Evolutionary conservation across 2,113 vertebrate species (phyloP).

Genomic region (Myodes glareolus): DNA sequence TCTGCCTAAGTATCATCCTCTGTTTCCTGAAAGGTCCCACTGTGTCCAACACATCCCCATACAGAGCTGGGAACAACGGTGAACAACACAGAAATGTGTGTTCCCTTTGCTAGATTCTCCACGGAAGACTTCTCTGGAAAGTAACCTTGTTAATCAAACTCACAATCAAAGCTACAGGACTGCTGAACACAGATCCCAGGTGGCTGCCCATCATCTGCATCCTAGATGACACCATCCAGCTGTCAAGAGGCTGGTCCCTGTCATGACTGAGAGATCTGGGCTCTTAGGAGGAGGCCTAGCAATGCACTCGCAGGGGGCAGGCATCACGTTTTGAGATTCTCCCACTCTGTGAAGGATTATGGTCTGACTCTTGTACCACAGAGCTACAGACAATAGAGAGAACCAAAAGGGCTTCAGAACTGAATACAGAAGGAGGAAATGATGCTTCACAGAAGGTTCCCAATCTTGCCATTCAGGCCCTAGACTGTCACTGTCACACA

Average conservation of each 20-base stretch:
- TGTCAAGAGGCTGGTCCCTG: neutral
- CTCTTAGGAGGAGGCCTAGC: neutral
- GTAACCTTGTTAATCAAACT: slow-evolving; percentile 34
- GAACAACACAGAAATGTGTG: slow-evolving; percentile 40
- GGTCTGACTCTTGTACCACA: neutral
- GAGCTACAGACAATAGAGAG: neutral
- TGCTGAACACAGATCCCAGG: neutral
- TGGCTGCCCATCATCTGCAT: neutral
- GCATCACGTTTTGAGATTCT: neutral
- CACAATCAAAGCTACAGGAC: neutral
- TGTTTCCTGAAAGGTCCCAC: slow-evolving; percentile 76
- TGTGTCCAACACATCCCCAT: slow-evolving; percentile 54
- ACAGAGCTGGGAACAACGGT: slow-evolving; percentile 48
- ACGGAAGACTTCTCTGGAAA: neutral
- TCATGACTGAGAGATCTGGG: slow-evolving; percentile 19
- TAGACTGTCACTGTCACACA: neutral
- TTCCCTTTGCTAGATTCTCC: neutral
- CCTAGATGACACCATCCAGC: neutral
- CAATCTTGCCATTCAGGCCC: neutral
- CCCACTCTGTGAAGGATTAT: slow-evolving; percentile 27
- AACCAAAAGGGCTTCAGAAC: neutral
- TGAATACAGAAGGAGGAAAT: neutral
- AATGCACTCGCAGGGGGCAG: neutral
- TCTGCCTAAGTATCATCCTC: slow-evolving; percentile 75
- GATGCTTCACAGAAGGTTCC: neutral